Base-by-base conservation (phyloP, 2,797 vertebrate species). In the Leptoclinus maculatus region DNA sequence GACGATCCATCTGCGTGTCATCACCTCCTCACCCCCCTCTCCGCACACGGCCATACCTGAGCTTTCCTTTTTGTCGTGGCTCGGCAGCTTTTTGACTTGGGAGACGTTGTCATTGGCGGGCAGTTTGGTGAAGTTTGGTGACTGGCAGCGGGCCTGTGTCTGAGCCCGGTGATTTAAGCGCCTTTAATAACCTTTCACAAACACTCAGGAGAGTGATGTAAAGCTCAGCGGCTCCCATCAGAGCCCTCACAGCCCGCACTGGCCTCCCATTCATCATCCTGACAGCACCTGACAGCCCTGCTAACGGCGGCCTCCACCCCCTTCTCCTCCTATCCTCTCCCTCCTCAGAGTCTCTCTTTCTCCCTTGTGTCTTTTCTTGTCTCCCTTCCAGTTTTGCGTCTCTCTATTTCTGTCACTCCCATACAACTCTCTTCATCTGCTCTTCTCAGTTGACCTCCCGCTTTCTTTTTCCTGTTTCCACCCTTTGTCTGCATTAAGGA, bases 171-270 rank as follows among this genome's bases (percentile, higher is more conserved):
- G 91, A 94, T 94, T 93, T 95, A 92, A 90, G 90, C 85, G 66
- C 85, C 91, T 95, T 95, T 95, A 94, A 95, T 95, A 95, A 93
- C 91, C 92, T 95, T 94, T 96, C 92, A 93, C 87, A 93, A 94
- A 95, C 91, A 89, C 91, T 92, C 91, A 87, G 90, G 90, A 94
- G 91, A 94, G 89, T 91, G 83, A 92, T 91, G 66, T 66, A 91
- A 94, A 90, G 89, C 95, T 93, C 85, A 82, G 87, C 84, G 83
- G 87, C 89, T 92, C 75, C 84, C 93, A 88, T 93, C 93, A 93
- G 85, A 83, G 89, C 87, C 87, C 83, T 89, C 87, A 85, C 90
- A 88, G 83, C 89, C 91, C 57, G 72, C 87, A 60, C 88, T 89
- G 90, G 89, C 87, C 90, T 90, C 91, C 91, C 91, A 83, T 94